These are phyloP conservation scores for Tromatobia lineatoria DNA, from an alignment of 2,888 invertebrate species.

Conservation along the genomic window DNA sequence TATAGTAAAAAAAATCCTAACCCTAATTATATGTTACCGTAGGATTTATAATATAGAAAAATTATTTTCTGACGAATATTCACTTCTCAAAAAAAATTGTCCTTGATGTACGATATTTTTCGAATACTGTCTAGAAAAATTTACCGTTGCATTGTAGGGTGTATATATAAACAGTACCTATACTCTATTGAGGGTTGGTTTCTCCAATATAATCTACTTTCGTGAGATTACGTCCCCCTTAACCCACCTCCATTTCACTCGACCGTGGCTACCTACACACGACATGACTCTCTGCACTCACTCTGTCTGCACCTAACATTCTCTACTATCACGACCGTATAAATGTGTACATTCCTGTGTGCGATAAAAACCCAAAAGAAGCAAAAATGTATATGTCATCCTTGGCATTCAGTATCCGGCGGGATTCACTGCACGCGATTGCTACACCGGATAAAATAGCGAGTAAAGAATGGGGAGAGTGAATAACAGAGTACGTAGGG, in stretches of 20 bases:
- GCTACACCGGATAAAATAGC: neutral
- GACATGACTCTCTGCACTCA: neutral
- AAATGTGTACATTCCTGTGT: neutral
- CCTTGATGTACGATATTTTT: too few species aligned
- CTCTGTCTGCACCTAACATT: neutral
- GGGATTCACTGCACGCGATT: slow-evolving; percentile 15
- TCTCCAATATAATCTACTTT: slow-evolving; percentile 14
- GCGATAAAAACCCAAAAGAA: neutral
- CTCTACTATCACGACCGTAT: neutral
- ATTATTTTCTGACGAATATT: too few species aligned
- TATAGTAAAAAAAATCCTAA: too few species aligned
- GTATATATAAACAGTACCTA: neutral
- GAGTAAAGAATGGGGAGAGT: neutral
- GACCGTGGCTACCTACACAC: neutral
- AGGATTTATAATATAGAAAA: too few species aligned
- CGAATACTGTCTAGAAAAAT: too few species aligned
- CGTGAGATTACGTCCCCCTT: slow-evolving; percentile 3
- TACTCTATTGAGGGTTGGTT: slow-evolving; percentile 2
- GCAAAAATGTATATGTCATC: neutral
- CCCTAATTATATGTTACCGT: too few species aligned
- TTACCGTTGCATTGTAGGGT: neutral
- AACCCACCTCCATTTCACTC: neutral
- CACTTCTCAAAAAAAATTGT: too few species aligned
- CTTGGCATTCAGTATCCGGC: neutral
- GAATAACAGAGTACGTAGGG: neutral